A percentile compares a stretch with the other conserved stretches of the same genome.
Evolutionary conservation across 1,140 invertebrate species (phyloP).

Genomic region (Drusus annulatus): DNA sequence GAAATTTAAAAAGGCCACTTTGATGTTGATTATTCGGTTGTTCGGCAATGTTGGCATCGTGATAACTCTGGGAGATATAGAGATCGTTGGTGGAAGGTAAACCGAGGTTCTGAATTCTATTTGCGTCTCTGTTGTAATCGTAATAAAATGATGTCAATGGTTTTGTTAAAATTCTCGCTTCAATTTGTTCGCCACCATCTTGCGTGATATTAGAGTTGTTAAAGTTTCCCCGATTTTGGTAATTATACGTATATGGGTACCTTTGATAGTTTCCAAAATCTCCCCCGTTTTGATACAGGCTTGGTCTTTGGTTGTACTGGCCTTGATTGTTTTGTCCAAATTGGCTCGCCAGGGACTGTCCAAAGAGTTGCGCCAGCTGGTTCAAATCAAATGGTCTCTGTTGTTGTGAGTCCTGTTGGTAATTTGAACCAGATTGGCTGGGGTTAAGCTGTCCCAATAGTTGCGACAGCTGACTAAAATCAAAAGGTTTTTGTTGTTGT

Average conservation of each 20-base stretch:
- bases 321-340: conserved; percentile 24
- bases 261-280: conserved; percentile 24
- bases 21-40: conserved; percentile 1
- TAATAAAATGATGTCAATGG: conserved; percentile 27
- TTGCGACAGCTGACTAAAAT: conserved; percentile 33
- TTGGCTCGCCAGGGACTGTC: conserved; percentile 17
- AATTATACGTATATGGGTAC: conserved; percentile 29
- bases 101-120: conserved; percentile 16
- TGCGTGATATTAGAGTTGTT: not conserved
- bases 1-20: conserved; percentile 43
- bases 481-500: conserved; percentile 43
- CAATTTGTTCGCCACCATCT: not conserved
- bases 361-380: conserved; percentile 42
- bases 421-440: conserved; percentile 6
- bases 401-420: conserved; percentile 12
- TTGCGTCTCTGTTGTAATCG: conserved; percentile 1
- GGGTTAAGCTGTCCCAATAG: conserved; percentile 31
- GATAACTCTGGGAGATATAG: conserved; percentile 49
- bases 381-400: conserved; percentile 40
- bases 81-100: conserved; percentile 45
- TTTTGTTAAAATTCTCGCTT: conserved; percentile 56
- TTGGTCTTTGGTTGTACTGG: conserved; percentile 42
- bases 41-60: conserved; percentile 32
- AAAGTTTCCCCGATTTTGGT: conserved; percentile 26
- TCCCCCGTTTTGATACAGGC: conserved; percentile 17